Evolutionary conservation across 2,113 vertebrate species (phyloP).

Genomic region (Actenoides hombroni): DNA sequence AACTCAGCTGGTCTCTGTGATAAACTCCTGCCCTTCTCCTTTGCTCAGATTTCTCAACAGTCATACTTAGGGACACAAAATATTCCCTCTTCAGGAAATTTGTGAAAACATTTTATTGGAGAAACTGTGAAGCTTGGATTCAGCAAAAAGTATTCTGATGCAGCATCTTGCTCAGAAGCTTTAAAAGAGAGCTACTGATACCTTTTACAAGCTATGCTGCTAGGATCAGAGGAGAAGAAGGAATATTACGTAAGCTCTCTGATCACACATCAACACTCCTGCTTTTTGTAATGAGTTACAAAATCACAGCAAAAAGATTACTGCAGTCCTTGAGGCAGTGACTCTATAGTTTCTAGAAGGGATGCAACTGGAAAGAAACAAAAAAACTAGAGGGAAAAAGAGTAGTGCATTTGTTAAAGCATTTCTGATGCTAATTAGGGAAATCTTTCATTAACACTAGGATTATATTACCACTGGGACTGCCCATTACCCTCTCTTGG

Average conservation of each 20-base stretch:
- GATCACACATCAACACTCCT: neutral
- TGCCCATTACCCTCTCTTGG: neutral
- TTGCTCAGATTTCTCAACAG: neutral
- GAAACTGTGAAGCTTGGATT: neutral
- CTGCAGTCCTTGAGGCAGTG: neutral
- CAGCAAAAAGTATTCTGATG: neutral
- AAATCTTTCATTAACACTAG: neutral
- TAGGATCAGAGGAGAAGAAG: neutral
- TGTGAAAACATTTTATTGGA: neutral
- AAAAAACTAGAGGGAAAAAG: neutral
- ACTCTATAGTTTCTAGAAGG: neutral
- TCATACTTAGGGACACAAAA: neutral
- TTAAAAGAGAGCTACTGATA: neutral
- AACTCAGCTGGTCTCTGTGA: neutral
- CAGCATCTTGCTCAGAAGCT: neutral
- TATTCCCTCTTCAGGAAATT: neutral
- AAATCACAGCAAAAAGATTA: neutral
- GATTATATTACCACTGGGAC: neutral
- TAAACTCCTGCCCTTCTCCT: neutral
- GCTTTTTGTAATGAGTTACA: neutral
- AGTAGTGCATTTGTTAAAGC: neutral
- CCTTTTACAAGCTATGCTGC: neutral
- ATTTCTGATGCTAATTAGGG: neutral
- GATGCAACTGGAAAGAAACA: neutral
- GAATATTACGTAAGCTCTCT: neutral